Percentiles rank a stretch among this genome's conserved stretches.
Evolutionary conservation across 2,113 vertebrate species (phyloP).

Genomic region (Cyanocitta stelleri): DNA sequence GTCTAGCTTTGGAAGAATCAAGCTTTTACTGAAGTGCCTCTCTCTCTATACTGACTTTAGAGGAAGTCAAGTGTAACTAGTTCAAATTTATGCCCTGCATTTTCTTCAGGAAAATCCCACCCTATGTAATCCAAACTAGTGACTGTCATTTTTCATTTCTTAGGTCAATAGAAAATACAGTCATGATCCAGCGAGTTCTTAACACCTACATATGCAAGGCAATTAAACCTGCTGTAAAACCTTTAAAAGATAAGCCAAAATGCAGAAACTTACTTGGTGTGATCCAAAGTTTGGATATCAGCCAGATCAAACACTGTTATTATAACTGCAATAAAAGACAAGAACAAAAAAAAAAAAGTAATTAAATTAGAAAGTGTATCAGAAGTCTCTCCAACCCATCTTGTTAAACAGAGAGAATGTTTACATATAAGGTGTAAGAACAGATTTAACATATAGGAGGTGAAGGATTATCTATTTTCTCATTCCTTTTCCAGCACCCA

Average conservation of each 20-base stretch:
- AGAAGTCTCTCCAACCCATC: background rate
- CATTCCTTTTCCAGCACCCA: background rate
- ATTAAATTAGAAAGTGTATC: background rate
- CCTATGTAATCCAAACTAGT: background rate
- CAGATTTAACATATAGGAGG: background rate
- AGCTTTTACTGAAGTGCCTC: background rate
- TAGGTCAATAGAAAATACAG: background rate
- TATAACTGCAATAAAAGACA: slow-evolving; percentile 68
- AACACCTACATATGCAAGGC: background rate
- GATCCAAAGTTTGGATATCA: slow-evolving; percentile 79
- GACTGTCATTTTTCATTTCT: background rate
- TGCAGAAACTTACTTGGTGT: slow-evolving; percentile 78
- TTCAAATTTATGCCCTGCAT: background rate
- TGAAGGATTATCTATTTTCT: background rate
- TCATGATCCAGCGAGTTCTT: background rate
- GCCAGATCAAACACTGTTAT: slow-evolving; percentile 78
- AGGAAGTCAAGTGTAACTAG: background rate
- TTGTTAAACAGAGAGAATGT: background rate
- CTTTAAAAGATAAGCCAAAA: background rate
- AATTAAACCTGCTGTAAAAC: background rate
- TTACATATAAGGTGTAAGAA: background rate
- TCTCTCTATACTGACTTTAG: background rate
- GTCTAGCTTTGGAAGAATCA: background rate
- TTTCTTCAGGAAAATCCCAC: slow-evolving; percentile 2
- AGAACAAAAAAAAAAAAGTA: background rate